Evolutionary conservation across 2,888 invertebrate genomes (phyloP).

Genomic region (Drosophila affinis): DNA sequence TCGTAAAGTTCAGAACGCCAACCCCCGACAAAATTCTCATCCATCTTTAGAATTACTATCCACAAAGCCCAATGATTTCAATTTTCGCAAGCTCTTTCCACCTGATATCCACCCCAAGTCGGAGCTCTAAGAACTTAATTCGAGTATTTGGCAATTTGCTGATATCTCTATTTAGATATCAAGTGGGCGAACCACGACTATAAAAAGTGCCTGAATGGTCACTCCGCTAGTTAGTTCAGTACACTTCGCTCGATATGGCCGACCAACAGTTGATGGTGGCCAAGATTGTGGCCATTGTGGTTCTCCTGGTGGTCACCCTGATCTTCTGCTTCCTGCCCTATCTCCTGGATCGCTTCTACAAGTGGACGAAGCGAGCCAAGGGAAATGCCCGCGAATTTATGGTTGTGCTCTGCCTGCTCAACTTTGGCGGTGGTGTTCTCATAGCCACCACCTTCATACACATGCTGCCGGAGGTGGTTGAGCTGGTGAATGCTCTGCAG

Average conservation of each 20-base stretch:
- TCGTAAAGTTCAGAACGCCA: constrained; percentile 8
- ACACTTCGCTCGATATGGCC: constrained; percentile 22
- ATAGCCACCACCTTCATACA: constrained; percentile 90
- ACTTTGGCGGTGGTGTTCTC: constrained; percentile 93
- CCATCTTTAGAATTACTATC: not conserved
- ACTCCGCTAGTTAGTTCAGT: constrained; percentile 1
- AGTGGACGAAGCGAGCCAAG: constrained; percentile 85
- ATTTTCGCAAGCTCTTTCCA: not conserved
- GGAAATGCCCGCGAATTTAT: constrained; percentile 78
- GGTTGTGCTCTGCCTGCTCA: constrained; percentile 87
- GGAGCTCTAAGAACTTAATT: constrained; percentile 19
- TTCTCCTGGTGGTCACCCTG: constrained; percentile 90
- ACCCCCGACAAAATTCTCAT: not conserved
- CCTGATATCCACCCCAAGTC: not conserved
- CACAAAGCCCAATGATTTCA: not conserved
- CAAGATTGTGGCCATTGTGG: constrained; percentile 91
- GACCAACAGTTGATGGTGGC: constrained; percentile 83
- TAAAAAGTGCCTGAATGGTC: constrained; percentile 10
- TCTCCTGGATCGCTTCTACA: constrained; percentile 87
- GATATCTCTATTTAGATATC: constrained; percentile 29
- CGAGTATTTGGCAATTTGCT: constrained; percentile 8
- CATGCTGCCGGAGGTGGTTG: constrained; percentile 90
- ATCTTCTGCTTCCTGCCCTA: constrained; percentile 90
- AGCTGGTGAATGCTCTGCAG: constrained; percentile 87
- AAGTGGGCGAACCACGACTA: constrained; percentile 1